Conservation (phyloP, 2,113 vertebrate genomes). For the Heterochromis multidens region DNA sequence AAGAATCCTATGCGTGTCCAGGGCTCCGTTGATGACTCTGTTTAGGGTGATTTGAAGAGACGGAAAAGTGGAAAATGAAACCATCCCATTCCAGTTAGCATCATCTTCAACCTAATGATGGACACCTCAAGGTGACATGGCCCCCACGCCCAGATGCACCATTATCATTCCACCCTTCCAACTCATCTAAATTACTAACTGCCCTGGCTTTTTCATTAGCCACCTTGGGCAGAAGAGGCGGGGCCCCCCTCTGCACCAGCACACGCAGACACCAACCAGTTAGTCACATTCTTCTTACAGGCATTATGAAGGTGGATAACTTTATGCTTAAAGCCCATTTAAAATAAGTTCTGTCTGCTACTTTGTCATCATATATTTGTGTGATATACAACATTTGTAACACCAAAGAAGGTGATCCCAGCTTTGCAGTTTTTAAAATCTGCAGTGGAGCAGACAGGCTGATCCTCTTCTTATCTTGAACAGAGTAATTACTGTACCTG, state of each 20-base stretch:
- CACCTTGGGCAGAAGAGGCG: conserved; percentile 41
- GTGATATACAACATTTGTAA: not conserved
- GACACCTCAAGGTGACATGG: conserved; percentile 94
- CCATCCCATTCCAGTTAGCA: conserved; percentile 97
- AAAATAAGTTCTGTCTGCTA: not conserved
- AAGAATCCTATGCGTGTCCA: conserved; percentile 74
- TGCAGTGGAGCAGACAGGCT: not conserved
- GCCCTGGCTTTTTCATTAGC: conserved; percentile 86
- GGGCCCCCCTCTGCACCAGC: not conserved
- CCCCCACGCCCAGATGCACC: conserved; percentile 79
- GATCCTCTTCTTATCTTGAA: conserved; percentile 28
- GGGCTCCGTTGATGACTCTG: conserved; percentile 88
- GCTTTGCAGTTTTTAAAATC: conserved; percentile 3
- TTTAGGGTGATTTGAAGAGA: conserved; percentile 95
- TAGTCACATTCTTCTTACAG: conserved; percentile 3
- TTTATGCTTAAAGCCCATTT: conserved; percentile 8
- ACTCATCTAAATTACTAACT: conserved; percentile 94
- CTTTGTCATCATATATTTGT: conserved; percentile 5
- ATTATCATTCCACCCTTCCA: conserved; percentile 88
- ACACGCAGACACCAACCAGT: conserved; percentile 4
- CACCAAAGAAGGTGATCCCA: not conserved
- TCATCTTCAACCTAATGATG: conserved; percentile 98
- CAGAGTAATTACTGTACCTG: conserved; percentile 22
- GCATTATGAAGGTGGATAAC: conserved; percentile 1
- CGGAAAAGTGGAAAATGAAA: conserved; percentile 95